These are phyloP conservation scores for Callimorpha dominula DNA, from an alignment of 2,888 invertebrate genomes.

Conservation along the genomic window DNA sequence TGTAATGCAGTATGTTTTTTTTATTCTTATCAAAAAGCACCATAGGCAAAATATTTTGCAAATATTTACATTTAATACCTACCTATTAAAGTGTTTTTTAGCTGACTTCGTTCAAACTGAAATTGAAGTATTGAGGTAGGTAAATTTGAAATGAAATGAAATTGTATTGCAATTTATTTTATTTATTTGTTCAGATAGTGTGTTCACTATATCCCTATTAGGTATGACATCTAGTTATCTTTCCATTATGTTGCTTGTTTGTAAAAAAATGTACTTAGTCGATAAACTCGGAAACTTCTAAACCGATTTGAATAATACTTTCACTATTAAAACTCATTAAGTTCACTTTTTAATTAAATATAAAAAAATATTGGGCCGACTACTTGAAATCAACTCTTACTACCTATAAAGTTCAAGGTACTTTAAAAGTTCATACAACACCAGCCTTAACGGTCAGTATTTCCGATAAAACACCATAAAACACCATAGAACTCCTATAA, in stretches of 20 bases:
- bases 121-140: too few relatives aligned
- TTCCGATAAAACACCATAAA: background rate
- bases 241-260: too few relatives aligned
- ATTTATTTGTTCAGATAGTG: too few relatives aligned
- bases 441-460: background rate
- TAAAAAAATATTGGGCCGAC: background rate
- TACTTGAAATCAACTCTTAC: background rate
- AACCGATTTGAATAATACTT: too few relatives aligned
- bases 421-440: background rate
- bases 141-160: too few relatives aligned
- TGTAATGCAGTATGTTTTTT: background rate
- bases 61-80: background rate
- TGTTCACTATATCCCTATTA: too few relatives aligned
- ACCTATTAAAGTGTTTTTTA: too few relatives aligned
- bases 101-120: too few relatives aligned
- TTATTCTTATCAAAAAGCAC: background rate
- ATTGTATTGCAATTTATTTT: too few relatives aligned
- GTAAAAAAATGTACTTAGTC: too few relatives aligned
- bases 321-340: background rate
- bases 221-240: too few relatives aligned
- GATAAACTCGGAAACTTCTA: too few relatives aligned
- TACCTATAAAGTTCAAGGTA: background rate
- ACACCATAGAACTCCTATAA: constrained; percentile 36
- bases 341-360: background rate
- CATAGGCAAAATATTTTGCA: background rate